Evolutionary conservation across 2,113 vertebrate species (phyloP), one percentile per base, ranked within the genome.

Genomic region (Hemichromis elongatus): DNA sequence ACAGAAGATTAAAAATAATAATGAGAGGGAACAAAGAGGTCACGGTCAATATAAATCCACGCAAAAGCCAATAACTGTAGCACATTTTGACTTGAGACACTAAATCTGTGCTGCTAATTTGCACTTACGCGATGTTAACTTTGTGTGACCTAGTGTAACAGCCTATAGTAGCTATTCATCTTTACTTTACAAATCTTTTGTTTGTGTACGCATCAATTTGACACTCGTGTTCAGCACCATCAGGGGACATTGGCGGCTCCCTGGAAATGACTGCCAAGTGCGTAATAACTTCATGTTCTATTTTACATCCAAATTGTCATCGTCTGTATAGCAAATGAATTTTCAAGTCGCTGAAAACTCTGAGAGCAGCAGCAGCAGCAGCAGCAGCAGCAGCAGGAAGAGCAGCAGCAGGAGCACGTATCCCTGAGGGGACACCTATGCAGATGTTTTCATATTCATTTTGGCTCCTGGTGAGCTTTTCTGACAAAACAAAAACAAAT

Each of bases 371-470:
- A n/a, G 80, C 81, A 59, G 77, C 86, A 73, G 68, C 5, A 73
- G 42, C 9, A 73, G 68, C 9, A 75, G 4, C 24, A 42, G 78
- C 86, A 73, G 68, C 8, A 73, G 24, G 21, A 73, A 18, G 7
- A 53, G 8, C 18, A 33, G 85, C 80, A 18, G 77, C 77, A 57
- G 87, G 42, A 47, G 82, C 53, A 33, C 47, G 28, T 14, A 77
- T 63, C 86, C 90, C 88, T 42, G 19, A 5, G 79, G 93, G 92
- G 92, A 88, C 88, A 85, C 90, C 85, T 90, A 82, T 87, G 91
- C 94, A 93, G 90, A 93, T 95, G 94, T 93, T 92, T 92, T 89
- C 87, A 91, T 93, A 92, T 94, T 93, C 81, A 93, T 94, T 92
- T 93, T 90, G 75, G 92, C 91, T 94, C 86, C 92, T 89, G 88